phyloP scores from a whole-genome alignment of 53 echinoderm and acorn worm genomes.

The Apostichopus leukothele region DNA sequence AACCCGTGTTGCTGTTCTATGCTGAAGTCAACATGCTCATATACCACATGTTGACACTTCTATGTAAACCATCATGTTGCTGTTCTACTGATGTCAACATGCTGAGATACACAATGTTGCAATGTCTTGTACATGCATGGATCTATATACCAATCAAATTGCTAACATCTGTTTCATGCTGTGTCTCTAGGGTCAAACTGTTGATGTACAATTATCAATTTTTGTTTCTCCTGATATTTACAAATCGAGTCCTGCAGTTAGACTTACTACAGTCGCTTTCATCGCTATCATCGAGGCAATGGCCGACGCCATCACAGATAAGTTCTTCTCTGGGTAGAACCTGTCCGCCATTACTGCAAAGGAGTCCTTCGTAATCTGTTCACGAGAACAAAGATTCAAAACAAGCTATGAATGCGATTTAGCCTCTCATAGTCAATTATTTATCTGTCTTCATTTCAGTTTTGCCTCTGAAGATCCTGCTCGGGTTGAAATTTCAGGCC shows the following conservation, averaged over 20 bases:
- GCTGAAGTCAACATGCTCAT: too few relatives aligned
- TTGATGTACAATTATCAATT: not conserved
- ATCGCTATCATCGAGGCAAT: slow-evolving; percentile 67
- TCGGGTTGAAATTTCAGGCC: too few relatives aligned
- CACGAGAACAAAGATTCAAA: not conserved
- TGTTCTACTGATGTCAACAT: too few relatives aligned
- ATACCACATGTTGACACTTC: too few relatives aligned
- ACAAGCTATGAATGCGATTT: not conserved
- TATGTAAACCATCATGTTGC: too few relatives aligned
- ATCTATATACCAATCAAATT: not conserved
- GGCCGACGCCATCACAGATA: slow-evolving; percentile 60
- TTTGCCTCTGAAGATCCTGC: too few relatives aligned
- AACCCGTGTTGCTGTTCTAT: too few relatives aligned
- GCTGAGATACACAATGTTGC: not conserved
- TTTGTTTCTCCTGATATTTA: too few relatives aligned
- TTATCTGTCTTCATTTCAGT: too few relatives aligned
- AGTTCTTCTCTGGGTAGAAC: slow-evolving; percentile 36
- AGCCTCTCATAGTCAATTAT: too few relatives aligned
- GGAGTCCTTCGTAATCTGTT: slow-evolving; percentile 9
- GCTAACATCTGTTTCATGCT: not conserved
- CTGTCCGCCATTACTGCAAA: slow-evolving; percentile 42
- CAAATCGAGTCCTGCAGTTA: too few relatives aligned
- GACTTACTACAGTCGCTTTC: slow-evolving; percentile 75
- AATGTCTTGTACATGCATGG: not conserved
- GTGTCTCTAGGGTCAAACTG: not conserved